Conservation (phyloP, 2,797 vertebrate species). For the Amblyraja radiata region DNA sequence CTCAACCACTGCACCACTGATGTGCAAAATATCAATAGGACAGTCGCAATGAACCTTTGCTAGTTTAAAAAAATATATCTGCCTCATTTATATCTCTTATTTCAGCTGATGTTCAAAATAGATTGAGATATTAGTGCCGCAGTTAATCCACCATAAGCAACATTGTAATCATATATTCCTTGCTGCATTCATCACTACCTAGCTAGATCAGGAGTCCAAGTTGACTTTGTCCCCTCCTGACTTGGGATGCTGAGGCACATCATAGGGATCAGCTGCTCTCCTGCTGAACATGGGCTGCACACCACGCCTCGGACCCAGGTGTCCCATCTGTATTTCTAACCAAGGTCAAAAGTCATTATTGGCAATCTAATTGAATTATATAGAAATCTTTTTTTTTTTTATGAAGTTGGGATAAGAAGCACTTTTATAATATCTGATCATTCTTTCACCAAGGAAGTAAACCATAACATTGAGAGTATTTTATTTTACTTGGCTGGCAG, state of each 20-base stretch:
- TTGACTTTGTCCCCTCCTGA: background rate
- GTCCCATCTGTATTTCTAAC: background rate
- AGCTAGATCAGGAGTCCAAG: background rate
- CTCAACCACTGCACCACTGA: no score
- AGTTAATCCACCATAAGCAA: background rate
- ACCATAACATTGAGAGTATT: background rate
- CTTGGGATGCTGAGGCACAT: background rate
- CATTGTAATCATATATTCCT: background rate
- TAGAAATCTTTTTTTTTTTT: background rate
- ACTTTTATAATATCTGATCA: background rate
- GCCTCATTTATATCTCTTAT: background rate
- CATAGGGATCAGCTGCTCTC: background rate
- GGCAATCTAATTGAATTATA: background rate
- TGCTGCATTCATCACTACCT: no score
- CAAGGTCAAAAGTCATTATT: background rate
- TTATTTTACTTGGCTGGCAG: background rate
- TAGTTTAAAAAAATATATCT: background rate
- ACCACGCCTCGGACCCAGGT: background rate
- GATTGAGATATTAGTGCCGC: background rate
- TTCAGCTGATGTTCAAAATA: background rate
- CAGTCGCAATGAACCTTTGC: no score
- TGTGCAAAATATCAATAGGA: background rate
- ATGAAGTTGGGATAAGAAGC: background rate
- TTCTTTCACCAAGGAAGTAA: background rate
- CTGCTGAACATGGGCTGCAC: background rate